Percentiles rank a stretch among this genome's conserved stretches.
These are phyloP conservation scores for Drosophila kanapiae DNA, from an alignment of 1,140 invertebrate species.

Conservation along the genomic window DNA sequence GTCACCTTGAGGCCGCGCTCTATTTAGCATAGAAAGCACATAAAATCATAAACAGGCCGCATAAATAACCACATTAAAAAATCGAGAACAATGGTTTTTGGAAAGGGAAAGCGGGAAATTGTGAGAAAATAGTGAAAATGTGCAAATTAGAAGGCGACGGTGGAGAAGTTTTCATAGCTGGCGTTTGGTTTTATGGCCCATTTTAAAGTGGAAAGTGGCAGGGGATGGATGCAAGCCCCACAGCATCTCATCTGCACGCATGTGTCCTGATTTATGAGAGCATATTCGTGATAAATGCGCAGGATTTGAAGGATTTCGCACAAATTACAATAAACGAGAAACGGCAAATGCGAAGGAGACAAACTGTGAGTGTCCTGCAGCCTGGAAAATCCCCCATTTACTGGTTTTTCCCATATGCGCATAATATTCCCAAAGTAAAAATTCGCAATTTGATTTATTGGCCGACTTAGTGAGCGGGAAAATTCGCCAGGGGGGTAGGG, in stretches of 20 bases:
- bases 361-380: slow-evolving; percentile 24
- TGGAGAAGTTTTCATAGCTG: no score
- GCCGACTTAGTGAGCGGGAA: slow-evolving; percentile 62
- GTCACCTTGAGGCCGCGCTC: slow-evolving; percentile 67
- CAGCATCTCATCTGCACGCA: slow-evolving; percentile 45
- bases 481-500: slow-evolving; percentile 40
- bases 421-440: slow-evolving; percentile 62
- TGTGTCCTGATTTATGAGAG: slow-evolving; percentile 72
- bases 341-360: slow-evolving; percentile 13
- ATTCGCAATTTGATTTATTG: slow-evolving; percentile 81
- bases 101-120: slow-evolving; percentile 24
- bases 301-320: slow-evolving; percentile 76
- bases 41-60: slow-evolving; percentile 78
- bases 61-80: slow-evolving; percentile 79
- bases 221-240: slow-evolving; percentile 28
- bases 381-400: background rate
- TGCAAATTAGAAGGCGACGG: slow-evolving; percentile 77
- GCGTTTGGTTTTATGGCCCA: slow-evolving; percentile 67
- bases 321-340: slow-evolving; percentile 75
- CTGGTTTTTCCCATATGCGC: slow-evolving; percentile 62
- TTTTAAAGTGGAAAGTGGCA: slow-evolving; percentile 56
- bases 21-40: slow-evolving; percentile 76
- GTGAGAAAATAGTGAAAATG: slow-evolving; percentile 83
- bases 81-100: slow-evolving; percentile 44
- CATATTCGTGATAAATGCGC: slow-evolving; percentile 74